phyloP scores from a whole-genome alignment of 2,113 vertebrate genomes.

The Tetraodon nigroviridis region DNA sequence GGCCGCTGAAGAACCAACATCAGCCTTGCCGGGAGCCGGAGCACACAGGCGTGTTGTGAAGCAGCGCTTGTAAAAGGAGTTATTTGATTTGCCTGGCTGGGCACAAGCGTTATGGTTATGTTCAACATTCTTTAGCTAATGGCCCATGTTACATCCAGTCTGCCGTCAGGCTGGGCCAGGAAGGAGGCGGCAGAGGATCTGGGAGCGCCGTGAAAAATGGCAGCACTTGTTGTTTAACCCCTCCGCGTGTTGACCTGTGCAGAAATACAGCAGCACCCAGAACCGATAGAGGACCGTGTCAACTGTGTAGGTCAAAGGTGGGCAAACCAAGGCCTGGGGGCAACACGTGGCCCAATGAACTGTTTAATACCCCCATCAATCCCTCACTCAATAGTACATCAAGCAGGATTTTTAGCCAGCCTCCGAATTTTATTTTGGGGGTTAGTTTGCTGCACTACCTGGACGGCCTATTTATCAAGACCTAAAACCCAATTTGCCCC shows the following conservation, averaged over 20 bases:
- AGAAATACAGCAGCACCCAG: conserved; percentile 8
- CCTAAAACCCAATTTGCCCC: too few species aligned
- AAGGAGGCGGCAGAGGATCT: conserved; percentile 22
- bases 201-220: conserved; percentile 35
- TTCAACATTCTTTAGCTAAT: conserved; percentile 65
- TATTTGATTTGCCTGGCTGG: conserved; percentile 63
- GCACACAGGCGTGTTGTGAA: conserved; percentile 39
- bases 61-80: conserved; percentile 53
- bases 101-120: conserved; percentile 49
- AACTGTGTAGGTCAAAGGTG: too few species aligned
- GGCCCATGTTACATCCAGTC: conserved; percentile 55
- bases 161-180: conserved; percentile 25
- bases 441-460: too few species aligned
- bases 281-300: too few species aligned
- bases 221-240: conserved; percentile 33
- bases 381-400: too few species aligned
- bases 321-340: too few species aligned
- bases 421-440: too few species aligned
- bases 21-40: conserved; percentile 34
- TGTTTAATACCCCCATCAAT: too few species aligned
- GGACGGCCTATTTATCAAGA: too few species aligned
- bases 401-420: too few species aligned
- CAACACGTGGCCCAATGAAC: too few species aligned
- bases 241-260: conserved; percentile 49
- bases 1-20: conserved; percentile 48